Evolutionary conservation across 2,888 invertebrate genomes (phyloP), one percentile per base, ranked within the genome.

Genomic region (Cephalotes varians): DNA sequence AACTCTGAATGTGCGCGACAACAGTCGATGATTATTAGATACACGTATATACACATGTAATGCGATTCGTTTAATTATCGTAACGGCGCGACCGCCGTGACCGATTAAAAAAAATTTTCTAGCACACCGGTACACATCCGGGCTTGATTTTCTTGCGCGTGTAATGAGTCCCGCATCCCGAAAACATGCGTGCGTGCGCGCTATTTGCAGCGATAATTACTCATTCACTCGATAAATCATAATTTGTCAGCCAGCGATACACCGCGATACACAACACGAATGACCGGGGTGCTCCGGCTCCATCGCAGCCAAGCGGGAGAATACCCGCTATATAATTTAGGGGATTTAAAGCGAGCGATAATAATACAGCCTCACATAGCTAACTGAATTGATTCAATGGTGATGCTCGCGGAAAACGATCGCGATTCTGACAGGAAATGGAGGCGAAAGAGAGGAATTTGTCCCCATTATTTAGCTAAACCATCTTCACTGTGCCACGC

Each of bases 201-300:
- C 44, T 54, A 44, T 56, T 77, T 77, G 69, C 31, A 69, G 44
- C 56, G 71, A 71, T 31, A 56, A 54, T 79, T 71, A 71, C 56
- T 71, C 77, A 79, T 79, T 79, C 77, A 79, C 44, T 79, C 77
- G 44, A 79, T 79, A 79, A 79, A 71, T 79, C 77, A 79, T 79
- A 79, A 79, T 79, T 79, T 56, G 77, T 56, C 71, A 56, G 56
- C 44, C 51, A 9, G 77, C 54, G 56, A 79, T 69, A 71, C 34
- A 56, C 44, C 71, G 34, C 65, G 37, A 44, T 9, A 31, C 69
- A 40, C 15, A 40, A 21, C 49, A 49, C 37, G 67, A 76, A n/a
- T 76, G 77, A 69, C 77, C 47, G 31, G 44, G 25, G 15, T 62
- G 40, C 25, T 18, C 9, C 54, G 18, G 21, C n/a, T 6, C 40